Evolutionary conservation across 2,113 vertebrate species (phyloP).

Genomic region (Podarcis muralis): DNA sequence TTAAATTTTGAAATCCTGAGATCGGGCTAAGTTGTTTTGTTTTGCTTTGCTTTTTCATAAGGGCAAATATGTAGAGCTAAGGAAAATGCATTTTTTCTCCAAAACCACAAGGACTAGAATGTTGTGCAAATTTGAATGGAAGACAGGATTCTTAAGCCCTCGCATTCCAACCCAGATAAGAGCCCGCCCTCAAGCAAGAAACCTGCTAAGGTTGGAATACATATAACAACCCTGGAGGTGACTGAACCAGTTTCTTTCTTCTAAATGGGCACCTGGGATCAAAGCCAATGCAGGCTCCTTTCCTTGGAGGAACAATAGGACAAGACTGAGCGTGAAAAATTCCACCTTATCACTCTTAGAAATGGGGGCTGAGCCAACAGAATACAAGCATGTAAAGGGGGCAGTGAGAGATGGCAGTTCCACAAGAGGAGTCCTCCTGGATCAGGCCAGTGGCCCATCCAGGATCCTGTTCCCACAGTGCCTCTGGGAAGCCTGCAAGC

Average conservation of each 20-base stretch:
- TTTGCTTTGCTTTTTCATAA: background rate
- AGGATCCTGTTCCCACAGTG: too few relatives aligned
- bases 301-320: background rate
- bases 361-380: background rate
- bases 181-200: background rate
- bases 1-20: background rate
- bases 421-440: too few relatives aligned
- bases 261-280: background rate
- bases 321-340: background rate
- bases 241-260: conserved; percentile 3
- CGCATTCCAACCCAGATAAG: background rate
- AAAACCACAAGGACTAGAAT: background rate
- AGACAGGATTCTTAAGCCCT: background rate
- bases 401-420: background rate
- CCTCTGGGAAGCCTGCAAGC: too few relatives aligned
- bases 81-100: background rate
- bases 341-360: background rate
- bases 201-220: background rate
- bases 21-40: background rate
- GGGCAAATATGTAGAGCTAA: background rate
- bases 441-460: too few relatives aligned
- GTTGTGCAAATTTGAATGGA: too few relatives aligned
- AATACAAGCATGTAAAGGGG: background rate
- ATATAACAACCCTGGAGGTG: background rate
- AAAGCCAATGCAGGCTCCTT: background rate